Evolutionary conservation across 2,113 vertebrate genomes (phyloP).

Genomic region (Procavia capensis): DNA sequence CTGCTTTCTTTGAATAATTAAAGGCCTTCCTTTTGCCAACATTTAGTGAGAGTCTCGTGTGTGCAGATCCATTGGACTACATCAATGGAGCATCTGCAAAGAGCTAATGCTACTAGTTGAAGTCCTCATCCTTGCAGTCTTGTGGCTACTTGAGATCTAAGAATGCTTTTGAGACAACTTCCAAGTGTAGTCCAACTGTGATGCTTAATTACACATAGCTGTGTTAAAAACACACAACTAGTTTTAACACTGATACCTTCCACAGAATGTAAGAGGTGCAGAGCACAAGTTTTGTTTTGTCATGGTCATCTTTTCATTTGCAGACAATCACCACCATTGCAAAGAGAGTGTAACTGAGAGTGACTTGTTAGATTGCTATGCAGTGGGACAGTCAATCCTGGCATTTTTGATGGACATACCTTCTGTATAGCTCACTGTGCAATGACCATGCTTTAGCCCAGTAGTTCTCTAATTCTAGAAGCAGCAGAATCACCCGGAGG

Average conservation of each 20-base stretch:
- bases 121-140: too few relatives aligned
- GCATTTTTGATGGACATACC: neutral
- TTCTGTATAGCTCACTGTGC: neutral
- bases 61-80: too few relatives aligned
- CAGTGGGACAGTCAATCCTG: neutral
- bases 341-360: neutral
- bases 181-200: neutral
- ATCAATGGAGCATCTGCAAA: too few relatives aligned
- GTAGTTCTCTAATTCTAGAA: neutral
- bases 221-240: neutral
- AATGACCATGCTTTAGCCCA: neutral
- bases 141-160: neutral
- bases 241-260: neutral
- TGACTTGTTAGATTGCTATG: neutral
- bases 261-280: neutral
- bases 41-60: too few relatives aligned
- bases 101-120: too few relatives aligned
- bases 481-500: neutral
- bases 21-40: too few relatives aligned
- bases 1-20: too few relatives aligned
- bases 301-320: neutral
- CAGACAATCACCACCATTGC: neutral
- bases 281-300: neutral
- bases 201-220: neutral
- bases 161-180: neutral